A percentile compares a stretch with the other conserved stretches of the same genome.
phyloP scores from a whole-genome alignment of 2,888 invertebrate genomes.

The Spialia ferax region DNA sequence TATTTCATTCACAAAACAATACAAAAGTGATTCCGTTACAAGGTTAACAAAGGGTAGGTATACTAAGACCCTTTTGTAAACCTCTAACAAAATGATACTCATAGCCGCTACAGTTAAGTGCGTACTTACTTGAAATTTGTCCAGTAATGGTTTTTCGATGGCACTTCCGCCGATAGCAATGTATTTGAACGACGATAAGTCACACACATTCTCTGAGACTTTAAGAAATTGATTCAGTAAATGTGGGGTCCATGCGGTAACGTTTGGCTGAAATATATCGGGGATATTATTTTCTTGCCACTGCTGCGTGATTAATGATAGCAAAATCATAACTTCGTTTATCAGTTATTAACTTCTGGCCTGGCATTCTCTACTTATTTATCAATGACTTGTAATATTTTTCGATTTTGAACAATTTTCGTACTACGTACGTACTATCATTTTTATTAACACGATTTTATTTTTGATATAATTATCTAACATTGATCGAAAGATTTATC shows the following conservation, averaged over 20 bases:
- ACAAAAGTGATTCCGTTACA: not conserved
- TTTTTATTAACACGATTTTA: too few relatives aligned
- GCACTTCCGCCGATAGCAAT: slow-evolving; percentile 63
- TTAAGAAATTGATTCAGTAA: slow-evolving; percentile 62
- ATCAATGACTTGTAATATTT: slow-evolving; percentile 9
- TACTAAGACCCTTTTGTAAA: slow-evolving; percentile 24
- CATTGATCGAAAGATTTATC: slow-evolving; percentile 15
- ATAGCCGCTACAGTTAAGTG: slow-evolving; percentile 35
- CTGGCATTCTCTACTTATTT: not conserved
- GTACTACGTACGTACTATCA: too few relatives aligned
- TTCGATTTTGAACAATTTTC: not conserved
- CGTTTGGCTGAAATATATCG: slow-evolving; percentile 58
- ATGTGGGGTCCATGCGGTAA: slow-evolving; percentile 64
- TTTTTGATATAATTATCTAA: not conserved
- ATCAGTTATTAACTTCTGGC: slow-evolving; percentile 25
- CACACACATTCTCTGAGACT: slow-evolving; percentile 61
- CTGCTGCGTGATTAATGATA: slow-evolving; percentile 32
- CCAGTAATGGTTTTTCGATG: slow-evolving; percentile 59
- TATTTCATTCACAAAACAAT: not conserved
- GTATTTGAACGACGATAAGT: slow-evolving; percentile 65
- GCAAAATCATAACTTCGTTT: slow-evolving; percentile 24
- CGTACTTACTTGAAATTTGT: slow-evolving; percentile 63
- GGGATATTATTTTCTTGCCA: slow-evolving; percentile 29
- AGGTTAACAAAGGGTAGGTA: not conserved
- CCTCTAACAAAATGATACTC: slow-evolving; percentile 28